Evolutionary conservation across 2,113 vertebrate genomes (phyloP).

Genomic region (Glareola pratincola): DNA sequence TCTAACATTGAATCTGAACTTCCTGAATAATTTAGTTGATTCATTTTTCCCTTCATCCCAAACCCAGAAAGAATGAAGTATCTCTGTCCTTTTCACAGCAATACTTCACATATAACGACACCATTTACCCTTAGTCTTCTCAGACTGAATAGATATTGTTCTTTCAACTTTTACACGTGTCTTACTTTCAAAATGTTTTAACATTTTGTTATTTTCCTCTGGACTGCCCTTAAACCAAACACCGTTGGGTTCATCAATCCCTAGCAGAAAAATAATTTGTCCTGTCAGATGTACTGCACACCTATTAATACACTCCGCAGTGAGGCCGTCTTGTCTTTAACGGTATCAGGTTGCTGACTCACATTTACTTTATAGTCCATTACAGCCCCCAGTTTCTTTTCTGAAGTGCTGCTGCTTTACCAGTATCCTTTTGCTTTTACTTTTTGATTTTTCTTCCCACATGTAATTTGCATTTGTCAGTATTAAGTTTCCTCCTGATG

Average conservation of each 20-base stretch:
- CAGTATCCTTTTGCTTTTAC: neutral
- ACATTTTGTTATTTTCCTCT: neutral
- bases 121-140: neutral
- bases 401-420: neutral
- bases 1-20: neutral
- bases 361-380: slow-evolving; percentile 13
- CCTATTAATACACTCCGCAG: neutral
- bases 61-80: neutral
- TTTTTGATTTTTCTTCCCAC: neutral
- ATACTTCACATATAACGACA: neutral
- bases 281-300: neutral
- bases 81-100: neutral
- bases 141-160: neutral
- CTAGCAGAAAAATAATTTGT: neutral
- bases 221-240: neutral
- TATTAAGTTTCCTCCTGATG: neutral
- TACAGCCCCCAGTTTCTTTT: neutral
- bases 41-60: neutral
- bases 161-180: neutral
- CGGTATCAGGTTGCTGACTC: neutral
- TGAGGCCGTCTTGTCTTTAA: neutral
- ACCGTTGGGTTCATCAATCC: neutral
- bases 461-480: neutral
- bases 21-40: neutral
- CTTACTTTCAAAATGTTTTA: neutral